Conservation (phyloP, 2,888 invertebrate genomes). For the Torymus tubicola region DNA sequence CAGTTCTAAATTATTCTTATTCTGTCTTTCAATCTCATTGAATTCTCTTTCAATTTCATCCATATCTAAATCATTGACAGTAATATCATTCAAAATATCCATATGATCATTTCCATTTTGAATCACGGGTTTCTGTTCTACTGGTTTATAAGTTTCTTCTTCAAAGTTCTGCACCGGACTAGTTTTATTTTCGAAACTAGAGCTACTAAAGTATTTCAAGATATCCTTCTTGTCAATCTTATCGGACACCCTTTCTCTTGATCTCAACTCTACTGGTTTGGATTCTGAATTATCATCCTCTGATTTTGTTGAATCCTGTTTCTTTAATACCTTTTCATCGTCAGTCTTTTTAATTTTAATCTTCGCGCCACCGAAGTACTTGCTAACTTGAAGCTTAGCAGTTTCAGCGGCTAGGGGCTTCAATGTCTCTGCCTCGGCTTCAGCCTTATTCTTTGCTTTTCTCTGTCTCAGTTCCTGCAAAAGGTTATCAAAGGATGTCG, state of each 20-base stretch:
- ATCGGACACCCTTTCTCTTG: no score
- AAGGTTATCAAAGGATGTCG: constrained; percentile 67
- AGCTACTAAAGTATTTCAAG: constrained; percentile 68
- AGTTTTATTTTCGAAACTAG: constrained; percentile 38
- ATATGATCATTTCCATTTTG: constrained; percentile 61
- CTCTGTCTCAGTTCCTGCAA: constrained; percentile 69
- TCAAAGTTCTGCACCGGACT: neutral
- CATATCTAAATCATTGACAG: constrained; percentile 14
- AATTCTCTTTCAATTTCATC: constrained; percentile 55
- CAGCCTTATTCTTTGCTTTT: constrained; percentile 66
- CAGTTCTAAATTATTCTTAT: constrained; percentile 49
- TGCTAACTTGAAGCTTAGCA: constrained; percentile 69
- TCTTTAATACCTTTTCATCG: constrained; percentile 25
- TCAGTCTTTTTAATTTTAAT: constrained; percentile 47
- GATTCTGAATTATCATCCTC: neutral
- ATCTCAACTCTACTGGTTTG: no score
- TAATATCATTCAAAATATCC: constrained; percentile 24
- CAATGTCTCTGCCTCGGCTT: constrained; percentile 62
- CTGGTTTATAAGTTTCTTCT: constrained; percentile 1
- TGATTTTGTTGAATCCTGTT: neutral
- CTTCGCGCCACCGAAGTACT: constrained; percentile 65
- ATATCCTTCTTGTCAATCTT: constrained; percentile 70
- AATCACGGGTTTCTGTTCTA: constrained; percentile 43
- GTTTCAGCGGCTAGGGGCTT: constrained; percentile 69
- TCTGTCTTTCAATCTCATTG: constrained; percentile 52